These are phyloP conservation scores for Pangasius sanitwongsei DNA, from an alignment of 2,797 vertebrate species.

Conservation along the genomic window DNA sequence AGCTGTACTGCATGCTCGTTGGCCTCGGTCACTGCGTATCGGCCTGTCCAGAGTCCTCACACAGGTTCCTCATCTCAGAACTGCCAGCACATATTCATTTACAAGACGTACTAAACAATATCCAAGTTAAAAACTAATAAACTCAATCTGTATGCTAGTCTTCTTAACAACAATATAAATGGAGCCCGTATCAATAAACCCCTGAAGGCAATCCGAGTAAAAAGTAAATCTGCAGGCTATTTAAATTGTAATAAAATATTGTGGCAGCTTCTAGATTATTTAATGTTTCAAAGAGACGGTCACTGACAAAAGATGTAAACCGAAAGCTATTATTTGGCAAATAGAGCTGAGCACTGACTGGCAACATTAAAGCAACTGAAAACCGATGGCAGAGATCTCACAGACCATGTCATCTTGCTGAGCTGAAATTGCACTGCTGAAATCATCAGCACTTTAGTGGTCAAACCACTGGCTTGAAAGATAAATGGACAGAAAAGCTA, in stretches of 20 bases:
- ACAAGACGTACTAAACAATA: neutral
- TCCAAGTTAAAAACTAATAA: neutral
- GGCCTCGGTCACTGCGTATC: slow-evolving; percentile 21
- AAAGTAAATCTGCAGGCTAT: neutral
- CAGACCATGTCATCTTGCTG: slow-evolving; percentile 26
- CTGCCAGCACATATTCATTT: neutral
- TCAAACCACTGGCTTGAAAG: neutral
- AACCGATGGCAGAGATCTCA: slow-evolving; percentile 28
- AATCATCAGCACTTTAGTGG: slow-evolving; percentile 19
- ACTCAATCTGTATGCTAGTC: neutral
- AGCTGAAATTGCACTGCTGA: slow-evolving; percentile 41
- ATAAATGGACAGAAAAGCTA: slow-evolving; percentile 6
- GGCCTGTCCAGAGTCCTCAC: slow-evolving; percentile 27
- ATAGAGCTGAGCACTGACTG: slow-evolving; percentile 30
- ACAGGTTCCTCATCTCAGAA: slow-evolving; percentile 33
- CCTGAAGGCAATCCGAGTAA: neutral
- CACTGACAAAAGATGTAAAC: slow-evolving; percentile 38
- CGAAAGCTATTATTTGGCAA: slow-evolving; percentile 49
- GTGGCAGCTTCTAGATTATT: neutral
- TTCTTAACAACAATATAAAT: neutral
- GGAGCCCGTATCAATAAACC: neutral
- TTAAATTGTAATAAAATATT: slow-evolving; percentile 20
- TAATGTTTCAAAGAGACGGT: slow-evolving; percentile 26
- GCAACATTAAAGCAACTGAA: slow-evolving; percentile 48
- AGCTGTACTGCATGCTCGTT: slow-evolving; percentile 56